phyloP scores from a whole-genome alignment of 2,888 invertebrate species.

The Metopia argyrocephala region DNA sequence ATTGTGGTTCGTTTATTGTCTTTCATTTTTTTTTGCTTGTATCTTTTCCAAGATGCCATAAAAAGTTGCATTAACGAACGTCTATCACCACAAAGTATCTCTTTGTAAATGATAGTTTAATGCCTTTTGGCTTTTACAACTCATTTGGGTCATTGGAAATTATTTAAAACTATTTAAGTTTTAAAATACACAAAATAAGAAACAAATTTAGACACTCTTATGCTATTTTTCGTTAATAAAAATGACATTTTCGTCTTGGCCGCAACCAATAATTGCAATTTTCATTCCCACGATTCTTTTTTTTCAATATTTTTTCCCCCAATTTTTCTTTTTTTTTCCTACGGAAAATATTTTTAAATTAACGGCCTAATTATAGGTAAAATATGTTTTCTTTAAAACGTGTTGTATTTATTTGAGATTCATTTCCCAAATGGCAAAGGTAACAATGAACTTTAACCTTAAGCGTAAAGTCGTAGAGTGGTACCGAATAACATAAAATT shows the following conservation, averaged over 20 bases:
- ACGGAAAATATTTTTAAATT: background rate
- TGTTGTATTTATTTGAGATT: background rate
- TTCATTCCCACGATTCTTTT: slow-evolving; percentile 54
- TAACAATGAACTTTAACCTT: slow-evolving; percentile 32
- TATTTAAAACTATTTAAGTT: slow-evolving; percentile 46
- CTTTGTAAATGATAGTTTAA: background rate
- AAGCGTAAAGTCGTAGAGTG: background rate
- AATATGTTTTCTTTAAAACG: no score
- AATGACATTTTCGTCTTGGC: slow-evolving; percentile 39
- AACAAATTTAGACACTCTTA: background rate
- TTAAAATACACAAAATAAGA: no score
- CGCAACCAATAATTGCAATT: slow-evolving; percentile 31
- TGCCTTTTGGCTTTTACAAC: slow-evolving; percentile 46
- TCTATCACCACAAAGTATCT: background rate
- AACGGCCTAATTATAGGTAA: no score
- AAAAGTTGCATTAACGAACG: slow-evolving; percentile 13
- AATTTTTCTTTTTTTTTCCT: background rate
- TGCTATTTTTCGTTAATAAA: background rate
- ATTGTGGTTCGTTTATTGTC: slow-evolving; percentile 36
- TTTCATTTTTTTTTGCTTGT: no score
- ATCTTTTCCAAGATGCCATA: no score
- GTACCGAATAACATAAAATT: background rate
- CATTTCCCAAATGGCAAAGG: background rate
- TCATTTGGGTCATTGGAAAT: slow-evolving; percentile 58
- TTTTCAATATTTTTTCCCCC: background rate